Base-by-base conservation (phyloP, 2,888 invertebrate genomes). In the Apocheima hispidaria region DNA sequence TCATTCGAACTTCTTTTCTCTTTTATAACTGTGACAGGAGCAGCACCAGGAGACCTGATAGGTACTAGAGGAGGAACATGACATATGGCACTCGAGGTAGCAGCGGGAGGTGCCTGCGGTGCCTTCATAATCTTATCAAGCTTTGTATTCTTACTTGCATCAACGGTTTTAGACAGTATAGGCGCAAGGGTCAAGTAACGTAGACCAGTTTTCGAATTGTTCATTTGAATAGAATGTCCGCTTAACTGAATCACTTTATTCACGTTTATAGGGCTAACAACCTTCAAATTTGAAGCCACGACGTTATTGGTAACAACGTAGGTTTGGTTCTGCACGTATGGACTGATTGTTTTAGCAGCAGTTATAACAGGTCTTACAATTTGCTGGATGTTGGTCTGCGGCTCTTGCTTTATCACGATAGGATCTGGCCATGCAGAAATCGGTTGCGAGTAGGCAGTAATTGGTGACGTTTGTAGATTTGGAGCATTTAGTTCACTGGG, bases 51-150 rank as follows among this genome's bases (percentile, higher is more conserved):
- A 21, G 10, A 1, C 54, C 14, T 44, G 12, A 58, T 51, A 6
- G 43, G 43, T 12, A 51, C 51, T 14, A 51, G 28, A 12, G 50
- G 51, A 5, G 51, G 51, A 1, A 51, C 6, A 2, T 2, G 2
- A 28, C n/a, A 26, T 14, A 2, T 18, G 5, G 9, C 14, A 9
- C 14, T 33, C 1, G 41, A 5, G 0, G 35, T 28, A 12, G 23
- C 33, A 10, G 4, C 4, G 2, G 46, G 38, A 4, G 20, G 28
- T 2, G 38, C 33, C 18, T 51, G 58, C 12, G 52, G 52, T 2
- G 44, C 28, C 9, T 52, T 44, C 44, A 58, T n/a, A 4, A 58
- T 46, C 26, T 52, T 44, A 3, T 38, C 14, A 5, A 52, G 23
- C 21, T 46, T 30, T 12, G 40, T 4, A 3, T 40, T 48, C 0